These are phyloP conservation scores for Tauraco erythrolophus DNA, from an alignment of 2,113 vertebrate species.

Conservation along the genomic window DNA sequence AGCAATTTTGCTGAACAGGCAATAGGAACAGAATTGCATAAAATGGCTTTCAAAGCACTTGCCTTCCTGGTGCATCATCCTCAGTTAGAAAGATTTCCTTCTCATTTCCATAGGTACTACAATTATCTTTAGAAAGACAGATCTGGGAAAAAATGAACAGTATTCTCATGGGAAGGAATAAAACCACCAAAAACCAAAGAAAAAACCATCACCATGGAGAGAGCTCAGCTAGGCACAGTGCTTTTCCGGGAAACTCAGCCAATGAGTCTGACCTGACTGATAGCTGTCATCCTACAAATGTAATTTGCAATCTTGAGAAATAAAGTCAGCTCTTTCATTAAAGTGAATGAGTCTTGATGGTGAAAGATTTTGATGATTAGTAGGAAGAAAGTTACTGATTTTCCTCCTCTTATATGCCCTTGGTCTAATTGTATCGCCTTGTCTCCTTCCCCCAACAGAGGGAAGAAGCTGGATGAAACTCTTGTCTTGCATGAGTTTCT, in stretches of 20 bases:
- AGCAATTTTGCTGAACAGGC: neutral
- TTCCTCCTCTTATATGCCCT: neutral
- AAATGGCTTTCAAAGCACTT: neutral
- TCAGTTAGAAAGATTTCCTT: neutral
- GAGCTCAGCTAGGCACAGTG: neutral
- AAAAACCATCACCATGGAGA: too few species aligned
- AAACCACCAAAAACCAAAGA: neutral
- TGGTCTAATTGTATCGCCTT: neutral
- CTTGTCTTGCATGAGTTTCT: slow-evolving; percentile 84
- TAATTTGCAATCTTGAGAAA: neutral
- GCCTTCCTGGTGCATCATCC: neutral
- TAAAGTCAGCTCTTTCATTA: neutral
- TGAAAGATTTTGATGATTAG: neutral
- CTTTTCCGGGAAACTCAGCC: neutral
- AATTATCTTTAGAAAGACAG: neutral
- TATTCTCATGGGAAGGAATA: neutral
- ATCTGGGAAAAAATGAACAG: neutral
- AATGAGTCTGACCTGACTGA: neutral
- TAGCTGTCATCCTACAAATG: neutral
- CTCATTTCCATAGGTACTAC: neutral
- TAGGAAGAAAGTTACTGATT: neutral
- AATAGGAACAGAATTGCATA: neutral
- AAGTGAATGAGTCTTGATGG: neutral
- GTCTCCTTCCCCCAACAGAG: slow-evolving; percentile 17
- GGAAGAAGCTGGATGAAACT: slow-evolving; percentile 76